Base-by-base conservation (phyloP, 1,140 invertebrate species). In the Pantala flavescens region DNA sequence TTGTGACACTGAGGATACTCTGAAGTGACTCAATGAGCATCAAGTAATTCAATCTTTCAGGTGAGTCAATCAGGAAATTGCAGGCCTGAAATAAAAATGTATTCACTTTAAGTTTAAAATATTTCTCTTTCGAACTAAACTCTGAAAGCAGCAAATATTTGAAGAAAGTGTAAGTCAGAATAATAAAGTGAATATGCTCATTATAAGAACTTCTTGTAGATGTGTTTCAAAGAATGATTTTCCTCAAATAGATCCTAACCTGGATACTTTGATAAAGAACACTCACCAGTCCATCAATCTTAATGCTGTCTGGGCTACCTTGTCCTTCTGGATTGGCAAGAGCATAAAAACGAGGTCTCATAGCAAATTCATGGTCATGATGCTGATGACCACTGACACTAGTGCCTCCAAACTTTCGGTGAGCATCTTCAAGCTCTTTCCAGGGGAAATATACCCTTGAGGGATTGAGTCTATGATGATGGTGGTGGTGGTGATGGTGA, bases 31-130 rank as follows among this genome's bases (percentile, higher is more conserved):
- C 91, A 74, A 98, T 90, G 14, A 98, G 82, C 42, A 92, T 81
- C 0, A 91, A 90, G 85, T 98, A 98, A 78, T 95, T 92, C 49
- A 98, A 84, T 83, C 93, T 93, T 80, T 98, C 95, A 0, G 93
- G 89, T 1, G 93, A 94, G 43, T 93, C 93, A 24, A 97, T 83
- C 49, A 97, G 91, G 80, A 97, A 97, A 84, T 95, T 97, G 81
- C 94, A 94, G 2, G 96, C 95, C 82, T 89, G 75, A 81, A 77
- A 74, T 12, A 63, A 63, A 63, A 21, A 63, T 63, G n/a, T n/a
- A n/a, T n/a, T n/a, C n/a, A n/a, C n/a, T n/a, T n/a, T n/a, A n/a
- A n/a, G n/a, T n/a, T n/a, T n/a, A n/a, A n/a, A n/a, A n/a, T n/a
- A n/a, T n/a, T n/a, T n/a, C n/a, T n/a, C n/a, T n/a, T n/a, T n/a